phyloP scores from a whole-genome alignment of 2,888 invertebrate species.

The Protonemura montana region DNA sequence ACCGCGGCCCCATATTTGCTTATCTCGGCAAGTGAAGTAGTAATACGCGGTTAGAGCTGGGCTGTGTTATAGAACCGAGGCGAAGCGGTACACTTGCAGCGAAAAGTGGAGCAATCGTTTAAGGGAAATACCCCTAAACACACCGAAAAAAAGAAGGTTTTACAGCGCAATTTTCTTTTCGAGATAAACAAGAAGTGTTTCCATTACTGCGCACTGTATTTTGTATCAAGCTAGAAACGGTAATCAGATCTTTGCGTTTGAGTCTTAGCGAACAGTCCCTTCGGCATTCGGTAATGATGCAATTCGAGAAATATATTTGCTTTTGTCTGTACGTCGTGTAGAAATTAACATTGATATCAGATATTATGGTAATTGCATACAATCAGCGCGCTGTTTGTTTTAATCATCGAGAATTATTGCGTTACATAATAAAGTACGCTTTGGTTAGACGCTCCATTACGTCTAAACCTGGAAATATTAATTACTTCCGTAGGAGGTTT shows the following conservation, averaged over 20 bases:
- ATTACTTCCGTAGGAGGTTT: neutral
- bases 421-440: neutral
- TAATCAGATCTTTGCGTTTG: neutral
- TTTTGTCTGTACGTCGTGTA: neutral
- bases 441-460: neutral
- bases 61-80: neutral
- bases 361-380: neutral
- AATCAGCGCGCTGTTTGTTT: neutral
- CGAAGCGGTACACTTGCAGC: neutral
- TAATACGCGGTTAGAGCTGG: neutral
- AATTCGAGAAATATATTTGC: neutral
- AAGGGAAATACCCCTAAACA: neutral
- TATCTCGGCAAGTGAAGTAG: constrained; percentile 2
- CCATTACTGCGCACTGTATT: neutral
- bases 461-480: neutral
- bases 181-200: neutral
- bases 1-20: constrained; percentile 1
- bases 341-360: constrained; percentile 25
- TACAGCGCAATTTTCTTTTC: neutral
- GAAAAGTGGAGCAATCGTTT: constrained; percentile 1
- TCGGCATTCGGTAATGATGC: neutral
- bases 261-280: neutral
- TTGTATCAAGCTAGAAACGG: neutral
- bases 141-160: neutral
- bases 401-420: constrained; percentile 8